These are phyloP conservation scores for Bombyx huttoni DNA, from an alignment of 2,888 invertebrate species.

Conservation along the genomic window DNA sequence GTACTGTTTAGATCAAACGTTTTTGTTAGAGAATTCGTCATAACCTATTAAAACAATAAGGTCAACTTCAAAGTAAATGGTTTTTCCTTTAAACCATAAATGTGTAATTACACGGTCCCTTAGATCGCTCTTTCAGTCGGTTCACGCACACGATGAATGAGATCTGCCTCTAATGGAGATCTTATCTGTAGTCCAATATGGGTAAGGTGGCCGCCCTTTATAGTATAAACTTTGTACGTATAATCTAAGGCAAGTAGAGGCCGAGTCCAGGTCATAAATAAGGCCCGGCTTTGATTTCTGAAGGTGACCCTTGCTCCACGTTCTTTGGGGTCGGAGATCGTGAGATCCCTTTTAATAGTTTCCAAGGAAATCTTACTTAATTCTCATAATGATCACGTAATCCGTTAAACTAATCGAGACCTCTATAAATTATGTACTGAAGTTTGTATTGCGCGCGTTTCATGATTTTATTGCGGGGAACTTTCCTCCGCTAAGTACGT, in stretches of 20 bases:
- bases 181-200: slow-evolving; percentile 52
- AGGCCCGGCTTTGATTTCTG: slow-evolving; percentile 62
- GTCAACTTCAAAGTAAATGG: not conserved
- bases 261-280: slow-evolving; percentile 61
- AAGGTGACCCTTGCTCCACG: slow-evolving; percentile 51
- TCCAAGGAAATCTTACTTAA: slow-evolving; percentile 51
- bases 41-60: not conserved
- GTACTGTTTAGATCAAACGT: not conserved
- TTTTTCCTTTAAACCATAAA: slow-evolving; percentile 15
- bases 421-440: slow-evolving; percentile 27
- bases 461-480: not conserved
- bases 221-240: slow-evolving; percentile 56
- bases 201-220: slow-evolving; percentile 52
- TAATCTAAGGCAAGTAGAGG: slow-evolving; percentile 48
- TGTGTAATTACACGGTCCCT: slow-evolving; percentile 44
- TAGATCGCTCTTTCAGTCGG: slow-evolving; percentile 28
- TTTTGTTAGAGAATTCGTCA: not conserved
- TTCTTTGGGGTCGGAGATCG: slow-evolving; percentile 42
- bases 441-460: slow-evolving; percentile 7
- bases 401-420: slow-evolving; percentile 35
- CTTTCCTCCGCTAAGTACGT: slow-evolving; percentile 14
- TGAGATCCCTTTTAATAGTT: slow-evolving; percentile 59
- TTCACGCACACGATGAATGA: slow-evolving; percentile 58
- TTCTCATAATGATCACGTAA: slow-evolving; percentile 53
- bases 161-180: slow-evolving; percentile 63